Evolutionary conservation across 2,888 invertebrate species (phyloP), one percentile per base, ranked within the genome.

Genomic region (Campoplex nolae): DNA sequence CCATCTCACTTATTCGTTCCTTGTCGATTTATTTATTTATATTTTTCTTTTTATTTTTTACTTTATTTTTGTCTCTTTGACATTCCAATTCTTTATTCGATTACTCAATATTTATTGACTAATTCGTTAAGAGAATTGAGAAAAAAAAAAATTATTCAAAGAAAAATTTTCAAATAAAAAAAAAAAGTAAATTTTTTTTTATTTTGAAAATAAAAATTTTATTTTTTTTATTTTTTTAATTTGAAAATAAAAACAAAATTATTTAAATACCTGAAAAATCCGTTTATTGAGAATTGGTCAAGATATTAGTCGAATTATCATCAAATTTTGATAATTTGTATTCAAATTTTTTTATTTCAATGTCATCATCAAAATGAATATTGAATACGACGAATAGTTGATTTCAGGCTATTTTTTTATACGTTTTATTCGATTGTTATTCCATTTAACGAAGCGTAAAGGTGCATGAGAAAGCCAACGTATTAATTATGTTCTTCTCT

Each of bases 1-100:
- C 73, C 71, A 23, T 82, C 71, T 58, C 48, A 45, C 38, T 62
- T 48, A 45, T 65, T 77, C 45, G 23, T 23, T 77, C 62, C 67
- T 51, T 62, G 56, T 76, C 62, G 23, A 18, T 38, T 54, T 78
- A 28, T 65, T 78, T 54, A 28, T 58, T 75, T n/a, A 48, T 38
- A 48, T 56, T 48, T 68, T 67, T 45, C 38, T 54, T n/a, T 32
- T 45, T 7, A 23, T 71, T 51, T 54, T 58, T 3, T 28, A 23
- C 1, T 62, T 23, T 62, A 62, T 65, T 32, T 6, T 58, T 28
- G 13, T 58, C 28, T 28, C 58, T 9, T 56, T 68, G 45, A 51
- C 65, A 45, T 83, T 45, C n/a, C 70, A 56, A 32, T 18, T 75
- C 7, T 38, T 58, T 7, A 23, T 68, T 68, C 3, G 3, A 13